These are phyloP conservation scores for Ibycter americanus DNA, from an alignment of 2,797 vertebrate genomes.

Conservation along the genomic window DNA sequence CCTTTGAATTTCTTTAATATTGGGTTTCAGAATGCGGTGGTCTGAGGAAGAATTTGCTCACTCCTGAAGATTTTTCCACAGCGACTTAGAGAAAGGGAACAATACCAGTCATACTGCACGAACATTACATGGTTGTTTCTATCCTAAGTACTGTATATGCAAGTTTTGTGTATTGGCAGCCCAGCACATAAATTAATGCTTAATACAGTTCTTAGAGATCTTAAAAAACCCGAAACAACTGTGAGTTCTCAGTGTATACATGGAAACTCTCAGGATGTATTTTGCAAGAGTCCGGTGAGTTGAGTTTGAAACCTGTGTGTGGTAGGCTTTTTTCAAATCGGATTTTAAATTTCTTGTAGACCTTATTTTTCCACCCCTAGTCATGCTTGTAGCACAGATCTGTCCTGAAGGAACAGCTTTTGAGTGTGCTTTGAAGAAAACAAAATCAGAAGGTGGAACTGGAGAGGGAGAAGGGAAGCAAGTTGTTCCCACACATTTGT, in stretches of 20 bases:
- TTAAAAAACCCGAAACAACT: neutral
- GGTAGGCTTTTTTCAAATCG: neutral
- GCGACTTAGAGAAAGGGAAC: constrained; percentile 56
- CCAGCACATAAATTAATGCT: neutral
- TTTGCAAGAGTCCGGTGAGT: neutral
- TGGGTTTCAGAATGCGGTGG: constrained; percentile 58
- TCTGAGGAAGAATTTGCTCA: constrained; percentile 63
- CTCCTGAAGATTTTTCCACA: constrained; percentile 59
- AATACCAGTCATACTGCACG: neutral
- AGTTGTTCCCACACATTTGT: constrained; percentile 35
- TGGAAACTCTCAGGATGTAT: neutral
- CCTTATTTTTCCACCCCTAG: neutral
- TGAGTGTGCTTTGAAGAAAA: constrained; percentile 9
- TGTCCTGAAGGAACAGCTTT: neutral
- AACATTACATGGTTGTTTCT: neutral
- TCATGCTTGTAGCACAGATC: neutral
- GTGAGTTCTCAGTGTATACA: neutral
- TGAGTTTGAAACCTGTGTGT: neutral
- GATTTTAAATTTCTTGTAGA: neutral
- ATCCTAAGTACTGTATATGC: neutral
- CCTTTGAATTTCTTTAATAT: constrained; percentile 68
- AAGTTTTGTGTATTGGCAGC: neutral
- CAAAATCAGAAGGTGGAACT: constrained; percentile 24
- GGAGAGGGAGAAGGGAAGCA: neutral
- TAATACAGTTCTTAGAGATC: neutral